Conservation (phyloP, 2,113 vertebrate species). For the Pavo muticus region DNA sequence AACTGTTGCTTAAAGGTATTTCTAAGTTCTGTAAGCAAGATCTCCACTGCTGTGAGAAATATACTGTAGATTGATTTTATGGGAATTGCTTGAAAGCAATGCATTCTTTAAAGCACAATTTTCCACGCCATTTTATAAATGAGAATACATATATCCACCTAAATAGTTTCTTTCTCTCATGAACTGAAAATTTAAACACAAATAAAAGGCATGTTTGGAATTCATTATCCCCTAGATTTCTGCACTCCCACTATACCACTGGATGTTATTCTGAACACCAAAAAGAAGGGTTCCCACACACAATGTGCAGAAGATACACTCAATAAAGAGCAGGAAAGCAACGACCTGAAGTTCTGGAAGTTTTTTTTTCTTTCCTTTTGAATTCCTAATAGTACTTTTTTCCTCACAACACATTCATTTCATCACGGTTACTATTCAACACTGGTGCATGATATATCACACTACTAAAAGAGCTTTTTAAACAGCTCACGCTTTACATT, state of each 20-base stretch:
- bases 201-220: not conserved
- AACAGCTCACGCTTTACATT: not conserved
- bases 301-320: not conserved
- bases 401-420: not conserved
- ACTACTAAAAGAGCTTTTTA: not conserved
- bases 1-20: not conserved
- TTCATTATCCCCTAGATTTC: not conserved
- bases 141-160: rapidly evolving
- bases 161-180: not conserved
- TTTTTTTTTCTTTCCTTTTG: not conserved
- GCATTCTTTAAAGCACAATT: not conserved
- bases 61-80: not conserved
- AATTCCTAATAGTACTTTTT: not conserved
- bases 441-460: not conserved
- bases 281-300: not conserved
- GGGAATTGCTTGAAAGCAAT: not conserved
- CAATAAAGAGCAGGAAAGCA: not conserved
- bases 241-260: not conserved
- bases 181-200: not conserved
- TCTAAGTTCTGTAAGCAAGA: not conserved
- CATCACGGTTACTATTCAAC: not conserved
- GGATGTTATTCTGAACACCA: not conserved
- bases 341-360: not conserved
- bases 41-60: not conserved
- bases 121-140: not conserved